Percentiles rank a stretch among this genome's conserved stretches.
Conservation (phyloP, 1,140 invertebrate genomes). For the Plutomurus gul region DNA sequence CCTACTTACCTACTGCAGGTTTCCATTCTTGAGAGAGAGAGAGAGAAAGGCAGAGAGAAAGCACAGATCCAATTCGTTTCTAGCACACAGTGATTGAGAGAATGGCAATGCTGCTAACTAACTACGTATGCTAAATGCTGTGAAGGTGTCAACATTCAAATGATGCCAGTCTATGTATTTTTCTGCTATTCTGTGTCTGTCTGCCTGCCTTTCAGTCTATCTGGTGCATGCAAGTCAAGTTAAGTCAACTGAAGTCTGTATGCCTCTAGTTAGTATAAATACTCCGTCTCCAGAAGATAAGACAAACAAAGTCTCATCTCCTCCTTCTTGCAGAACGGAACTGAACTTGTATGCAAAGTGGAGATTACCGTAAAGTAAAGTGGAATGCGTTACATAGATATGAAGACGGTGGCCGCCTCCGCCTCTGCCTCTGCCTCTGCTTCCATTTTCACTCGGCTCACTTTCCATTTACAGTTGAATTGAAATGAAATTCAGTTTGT, state of each 20-base stretch:
- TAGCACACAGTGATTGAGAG: too few relatives aligned
- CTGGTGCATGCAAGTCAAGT: not conserved
- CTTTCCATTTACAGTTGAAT: too few relatives aligned
- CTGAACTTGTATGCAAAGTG: not conserved
- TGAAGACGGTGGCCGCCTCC: not conserved
- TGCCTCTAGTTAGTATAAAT: not conserved
- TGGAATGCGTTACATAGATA: slow-evolving; percentile 14
- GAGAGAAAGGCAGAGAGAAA: too few relatives aligned
- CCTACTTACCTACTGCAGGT: too few relatives aligned
- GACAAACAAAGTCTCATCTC: slow-evolving; percentile 13
- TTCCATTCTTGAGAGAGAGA: too few relatives aligned
- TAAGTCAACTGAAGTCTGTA: not conserved
- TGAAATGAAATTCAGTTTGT: too few relatives aligned
- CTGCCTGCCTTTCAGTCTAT: too few relatives aligned
- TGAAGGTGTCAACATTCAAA: not conserved
- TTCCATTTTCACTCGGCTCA: not conserved
- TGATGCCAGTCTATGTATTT: not conserved
- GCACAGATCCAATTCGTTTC: too few relatives aligned
- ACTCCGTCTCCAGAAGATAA: slow-evolving; percentile 1
- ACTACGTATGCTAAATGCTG: too few relatives aligned
- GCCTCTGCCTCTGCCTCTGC: not conserved
- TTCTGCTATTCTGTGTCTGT: too few relatives aligned
- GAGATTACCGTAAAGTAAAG: slow-evolving; percentile 23
- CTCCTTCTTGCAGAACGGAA: not conserved
- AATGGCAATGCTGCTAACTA: too few relatives aligned